Evolutionary conservation across 2,113 vertebrate genomes (phyloP), one percentile per base, ranked within the genome.

Genomic region (Gallinago jamesoni): DNA sequence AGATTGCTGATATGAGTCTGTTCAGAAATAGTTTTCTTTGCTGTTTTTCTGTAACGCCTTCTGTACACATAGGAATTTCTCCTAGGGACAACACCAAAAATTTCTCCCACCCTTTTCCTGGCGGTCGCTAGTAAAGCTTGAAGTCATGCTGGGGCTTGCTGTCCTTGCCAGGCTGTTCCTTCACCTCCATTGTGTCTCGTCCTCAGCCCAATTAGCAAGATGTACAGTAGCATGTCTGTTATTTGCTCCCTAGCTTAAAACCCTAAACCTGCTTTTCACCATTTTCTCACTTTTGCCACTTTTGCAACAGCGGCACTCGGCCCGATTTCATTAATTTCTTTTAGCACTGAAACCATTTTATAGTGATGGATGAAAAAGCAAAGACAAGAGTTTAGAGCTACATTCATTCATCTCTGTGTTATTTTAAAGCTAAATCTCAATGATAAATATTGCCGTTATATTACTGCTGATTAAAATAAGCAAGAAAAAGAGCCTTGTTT

Each of bases 131-230:
- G 83, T 91, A 70, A 83, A 93, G 60, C 74, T 66, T 50, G 16
- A 89, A 85, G 89, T 96, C 37, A 7, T 89, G 89, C 41, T 81
- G 66, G 83, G 96, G 89, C 93, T 97, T 96, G 84, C 53, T 59
- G 52, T 83, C 20, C 63, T 89, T 95, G 76, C 78, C 84, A 95
- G 82, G 91, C 92, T 96, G 78, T 92, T 95, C 90, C 93, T 97
- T 96, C 59, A 84, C 82, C 84, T 95, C 83, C 95, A 56, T 75
- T 93, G 70, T 30, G 6, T 91, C 87, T 97, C 90, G 59, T 74
- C 52, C 72, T 86, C 78, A 80, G 92, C 85, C 87, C 84, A 94
- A 84, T 97, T 96, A 97, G 70, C 83, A 90, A 89, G 91, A 62
- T 23, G 10, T 59, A 55, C 37, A 43, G 47, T 69, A 39, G 56